Base-by-base conservation (phyloP, 64 coral and sea anemone species). In the Dendrophyllia cribrosa region DNA sequence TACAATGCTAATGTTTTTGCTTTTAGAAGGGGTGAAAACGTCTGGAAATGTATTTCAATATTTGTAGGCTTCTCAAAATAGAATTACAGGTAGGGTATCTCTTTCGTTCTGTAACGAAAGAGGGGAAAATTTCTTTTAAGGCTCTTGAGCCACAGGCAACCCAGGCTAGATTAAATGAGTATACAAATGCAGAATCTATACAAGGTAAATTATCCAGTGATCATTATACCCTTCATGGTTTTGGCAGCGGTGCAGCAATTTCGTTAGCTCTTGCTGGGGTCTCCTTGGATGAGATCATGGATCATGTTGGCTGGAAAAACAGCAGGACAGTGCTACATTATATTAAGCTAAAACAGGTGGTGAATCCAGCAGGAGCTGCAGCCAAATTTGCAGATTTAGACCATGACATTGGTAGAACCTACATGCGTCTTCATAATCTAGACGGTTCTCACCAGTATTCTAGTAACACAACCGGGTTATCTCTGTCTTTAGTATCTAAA, bases 171-270 rank as follows among this genome's bases (percentile, higher is more conserved):
- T 25, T 84, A 4, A 66, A 90, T 53, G 23, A 22, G 47, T 90
- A 90, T 59, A 47, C 49, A 34, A 20, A 58, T 2, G 53, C 15
- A 5, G 7, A 50, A 47, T 6, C 9, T 47, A 0, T 91, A 13
- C 21, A 25, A 66, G 17, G 23, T 6, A 53, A 4, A 24, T 7
- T 81, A 7, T 3, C 19, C 12, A 10, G 55, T 43, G 3, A 15
- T 14, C 75, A 58, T 12, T 66, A 70, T 53, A 82, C 89, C 3
- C 34, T 74, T 16, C 78, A 91, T 83, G 58, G 78, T 56, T 91
- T 91, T 91, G n/a, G 76, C 62, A 83, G 66, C 60, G 56, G 89
- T 10, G 63, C 66, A 3, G 89, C 89, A 12, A 43, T 90, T 23
- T 80, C 64, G 0, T 4, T 90, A 15, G 87, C 87, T 47, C 26